phyloP scores from a whole-genome alignment of 1,140 invertebrate genomes.

The Protaetia brevitarsis region DNA sequence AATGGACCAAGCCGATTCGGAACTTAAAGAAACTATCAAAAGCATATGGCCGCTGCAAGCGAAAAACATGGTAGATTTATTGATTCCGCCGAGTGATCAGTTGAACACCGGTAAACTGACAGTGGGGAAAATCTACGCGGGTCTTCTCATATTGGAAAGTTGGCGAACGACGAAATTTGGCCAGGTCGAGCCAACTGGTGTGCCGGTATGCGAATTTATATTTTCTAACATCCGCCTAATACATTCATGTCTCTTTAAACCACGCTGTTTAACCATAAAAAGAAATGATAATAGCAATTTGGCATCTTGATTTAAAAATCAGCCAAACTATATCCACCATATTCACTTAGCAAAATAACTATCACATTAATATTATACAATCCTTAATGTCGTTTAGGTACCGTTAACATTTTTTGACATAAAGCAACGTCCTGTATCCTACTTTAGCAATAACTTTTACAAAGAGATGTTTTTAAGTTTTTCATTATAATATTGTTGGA shows the following conservation, averaged over 20 bases:
- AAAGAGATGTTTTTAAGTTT: too few relatives aligned
- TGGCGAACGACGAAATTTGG: slow-evolving; percentile 91
- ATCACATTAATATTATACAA: too few relatives aligned
- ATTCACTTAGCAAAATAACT: too few relatives aligned
- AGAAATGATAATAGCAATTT: too few relatives aligned
- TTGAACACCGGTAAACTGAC: slow-evolving; percentile 84
- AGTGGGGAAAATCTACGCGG: slow-evolving; percentile 98
- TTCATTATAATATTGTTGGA: too few relatives aligned
- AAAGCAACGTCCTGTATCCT: too few relatives aligned
- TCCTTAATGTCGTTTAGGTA: too few relatives aligned
- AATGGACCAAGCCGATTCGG: slow-evolving; percentile 98
- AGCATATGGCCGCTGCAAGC: slow-evolving; percentile 99
- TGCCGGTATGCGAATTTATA: slow-evolving; percentile 69
- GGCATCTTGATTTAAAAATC: too few relatives aligned
- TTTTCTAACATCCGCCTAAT: neutral
- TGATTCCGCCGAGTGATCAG: slow-evolving; percentile 90
- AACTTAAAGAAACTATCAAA: slow-evolving; percentile 91
- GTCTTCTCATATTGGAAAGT: slow-evolving; percentile 94
- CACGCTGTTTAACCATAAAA: too few relatives aligned
- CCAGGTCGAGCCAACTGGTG: slow-evolving; percentile 71
- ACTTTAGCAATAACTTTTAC: too few relatives aligned
- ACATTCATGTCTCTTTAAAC: neutral
- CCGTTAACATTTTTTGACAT: too few relatives aligned
- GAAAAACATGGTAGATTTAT: slow-evolving; percentile 92
- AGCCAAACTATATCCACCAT: too few relatives aligned